Percentiles rank a stretch among this genome's conserved stretches.
Evolutionary conservation across 2,797 vertebrate genomes (phyloP).

Genomic region (Xenentodon cancila): DNA sequence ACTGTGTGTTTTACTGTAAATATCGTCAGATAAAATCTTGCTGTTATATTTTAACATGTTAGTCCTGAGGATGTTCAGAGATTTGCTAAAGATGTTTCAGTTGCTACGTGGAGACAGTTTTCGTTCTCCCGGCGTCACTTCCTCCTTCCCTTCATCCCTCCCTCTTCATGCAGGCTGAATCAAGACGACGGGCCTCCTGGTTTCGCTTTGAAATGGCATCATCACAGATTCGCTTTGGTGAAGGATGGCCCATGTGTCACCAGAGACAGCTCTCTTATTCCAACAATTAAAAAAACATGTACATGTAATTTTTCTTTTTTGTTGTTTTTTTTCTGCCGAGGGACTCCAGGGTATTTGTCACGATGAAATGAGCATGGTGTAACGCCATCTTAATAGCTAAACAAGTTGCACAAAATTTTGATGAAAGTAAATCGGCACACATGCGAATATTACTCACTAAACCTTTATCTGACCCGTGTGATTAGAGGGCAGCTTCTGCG

Average conservation of each 20-base stretch:
- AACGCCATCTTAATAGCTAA: constrained; percentile 40
- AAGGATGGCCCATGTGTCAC: constrained; percentile 44
- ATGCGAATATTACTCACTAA: constrained; percentile 51
- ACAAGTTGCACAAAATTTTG: constrained; percentile 53
- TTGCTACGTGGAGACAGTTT: constrained; percentile 34
- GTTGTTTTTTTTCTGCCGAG: constrained; percentile 42
- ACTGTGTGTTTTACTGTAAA: constrained; percentile 19
- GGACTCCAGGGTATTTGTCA: constrained; percentile 41
- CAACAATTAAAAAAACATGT: constrained; percentile 39
- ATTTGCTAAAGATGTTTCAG: constrained; percentile 29
- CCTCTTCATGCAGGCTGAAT: constrained; percentile 53
- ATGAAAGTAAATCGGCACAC: constrained; percentile 51
- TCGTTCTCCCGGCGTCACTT: constrained; percentile 36
- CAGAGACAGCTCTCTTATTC: constrained; percentile 36
- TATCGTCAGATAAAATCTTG: constrained; percentile 10
- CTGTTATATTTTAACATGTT: constrained; percentile 19
- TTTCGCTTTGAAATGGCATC: constrained; percentile 64
- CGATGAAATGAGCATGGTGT: constrained; percentile 40
- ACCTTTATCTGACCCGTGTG: constrained; percentile 63
- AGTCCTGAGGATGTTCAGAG: constrained; percentile 10
- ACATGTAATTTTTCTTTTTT: constrained; percentile 6
- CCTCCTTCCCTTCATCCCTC: constrained; percentile 38
- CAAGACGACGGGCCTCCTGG: constrained; percentile 56
- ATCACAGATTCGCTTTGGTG: constrained; percentile 42
- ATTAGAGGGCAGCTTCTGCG: constrained; percentile 58